phyloP scores from a whole-genome alignment of 2,888 invertebrate genomes.

The Campoletis raptor region DNA sequence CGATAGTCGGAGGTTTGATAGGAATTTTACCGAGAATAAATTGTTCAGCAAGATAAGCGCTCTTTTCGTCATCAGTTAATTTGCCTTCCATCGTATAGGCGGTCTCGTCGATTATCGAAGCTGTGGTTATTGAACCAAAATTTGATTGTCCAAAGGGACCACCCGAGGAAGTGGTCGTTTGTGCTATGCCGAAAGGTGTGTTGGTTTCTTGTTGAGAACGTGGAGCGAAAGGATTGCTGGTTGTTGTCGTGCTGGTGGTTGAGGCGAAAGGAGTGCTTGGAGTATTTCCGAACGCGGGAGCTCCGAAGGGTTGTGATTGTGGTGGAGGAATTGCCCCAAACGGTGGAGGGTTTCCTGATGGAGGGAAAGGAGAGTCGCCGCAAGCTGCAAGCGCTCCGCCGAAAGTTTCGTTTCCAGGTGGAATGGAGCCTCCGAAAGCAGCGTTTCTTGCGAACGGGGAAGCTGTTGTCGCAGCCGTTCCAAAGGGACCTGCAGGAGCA shows the following conservation, averaged over 20 bases:
- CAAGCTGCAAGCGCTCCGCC: conserved; percentile 38
- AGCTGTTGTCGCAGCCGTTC: conserved; percentile 65
- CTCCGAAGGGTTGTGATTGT: conserved; percentile 49
- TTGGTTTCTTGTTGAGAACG: conserved; percentile 61
- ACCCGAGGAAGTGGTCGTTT: conserved; percentile 62
- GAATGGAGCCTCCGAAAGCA: conserved; percentile 54
- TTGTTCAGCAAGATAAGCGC: conserved; percentile 74
- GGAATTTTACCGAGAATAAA: conserved; percentile 81
- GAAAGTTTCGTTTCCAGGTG: conserved; percentile 46
- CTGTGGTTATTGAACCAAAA: conserved; percentile 67
- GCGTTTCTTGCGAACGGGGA: conserved; percentile 60
- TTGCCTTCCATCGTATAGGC: conserved; percentile 76
- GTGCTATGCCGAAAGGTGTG: conserved; percentile 66
- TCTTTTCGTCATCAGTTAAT: conserved; percentile 81
- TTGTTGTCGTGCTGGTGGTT: conserved; percentile 57
- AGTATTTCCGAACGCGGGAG: conserved; percentile 44
- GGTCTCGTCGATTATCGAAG: conserved; percentile 75
- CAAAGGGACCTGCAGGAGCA: conserved; percentile 54
- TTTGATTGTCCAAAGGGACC: conserved; percentile 72
- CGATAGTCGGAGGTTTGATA: conserved; percentile 80
- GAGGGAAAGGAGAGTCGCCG: conserved; percentile 50
- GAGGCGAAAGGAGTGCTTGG: conserved; percentile 63
- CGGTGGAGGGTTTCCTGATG: not conserved
- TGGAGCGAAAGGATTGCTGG: conserved; percentile 69
- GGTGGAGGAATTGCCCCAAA: conserved; percentile 40